Base-by-base conservation (phyloP, 2,888 invertebrate genomes). In the Clivina fossor region DNA sequence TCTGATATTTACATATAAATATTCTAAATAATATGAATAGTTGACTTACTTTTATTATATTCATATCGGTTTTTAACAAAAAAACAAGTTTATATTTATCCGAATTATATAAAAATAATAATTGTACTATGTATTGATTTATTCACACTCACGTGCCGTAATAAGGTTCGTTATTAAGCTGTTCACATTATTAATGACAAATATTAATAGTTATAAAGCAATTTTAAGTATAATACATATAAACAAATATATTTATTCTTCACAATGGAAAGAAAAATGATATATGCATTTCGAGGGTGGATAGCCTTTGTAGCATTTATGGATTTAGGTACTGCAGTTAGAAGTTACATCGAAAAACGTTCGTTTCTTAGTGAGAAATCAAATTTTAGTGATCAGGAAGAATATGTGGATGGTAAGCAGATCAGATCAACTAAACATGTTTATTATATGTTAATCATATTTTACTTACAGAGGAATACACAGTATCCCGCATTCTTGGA, bases 221-320 rank as follows among this genome's bases (percentile, higher is more conserved):
- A n/a, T n/a, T n/a, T n/a, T n/a, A n/a, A n/a, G n/a, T n/a, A n/a
- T n/a, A n/a, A n/a, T n/a, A n/a, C n/a, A n/a, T n/a, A n/a, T n/a
- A n/a, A n/a, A 38, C 4, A 81, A 50, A 85, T 84, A 72, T 11
- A 32, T 20, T 9, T 43, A 43, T 28, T 3, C 13, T 9, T 46
- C 28, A 28, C 28, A 63, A 83, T 84, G 69, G 83, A 84, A 67
- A 81, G 81, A 69, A 86, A 86, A 75, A 79, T 89, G 65, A 80
- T 90, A 64, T 90, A 90, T 69, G 85, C 88, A 20, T 88, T 90
- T 72, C 79, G 90, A 8, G 89, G 90, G 3, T 90, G 90, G 89
- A 88, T 91, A 67, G 90, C 88, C 1, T 90, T 90, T 69, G 88
- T 90, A 0, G 90, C 90, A 0, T 90, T 91, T 67, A 88, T 90